phyloP scores from a whole-genome alignment of 2,888 invertebrate species.

The Agapetus fuscipes region DNA sequence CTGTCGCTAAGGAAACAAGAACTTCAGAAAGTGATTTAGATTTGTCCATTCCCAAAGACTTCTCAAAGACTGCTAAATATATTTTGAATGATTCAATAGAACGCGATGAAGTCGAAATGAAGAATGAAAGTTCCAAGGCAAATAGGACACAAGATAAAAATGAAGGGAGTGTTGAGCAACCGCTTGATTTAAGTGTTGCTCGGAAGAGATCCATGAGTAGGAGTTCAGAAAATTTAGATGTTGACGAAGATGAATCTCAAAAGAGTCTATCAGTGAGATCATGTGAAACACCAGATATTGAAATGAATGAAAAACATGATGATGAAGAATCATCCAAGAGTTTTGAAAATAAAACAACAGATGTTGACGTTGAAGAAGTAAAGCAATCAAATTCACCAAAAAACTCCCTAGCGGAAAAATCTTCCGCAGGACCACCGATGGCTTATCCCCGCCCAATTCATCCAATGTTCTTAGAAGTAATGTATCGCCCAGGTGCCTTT shows the following conservation, averaged over 20 bases:
- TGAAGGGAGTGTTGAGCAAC: slow-evolving; percentile 52
- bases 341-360: slow-evolving; percentile 43
- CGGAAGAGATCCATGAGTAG: slow-evolving; percentile 43
- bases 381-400: slow-evolving; percentile 29
- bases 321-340: slow-evolving; percentile 34
- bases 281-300: slow-evolving; percentile 40
- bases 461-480: slow-evolving; percentile 65
- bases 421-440: slow-evolving; percentile 44
- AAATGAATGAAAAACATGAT: slow-evolving; percentile 21
- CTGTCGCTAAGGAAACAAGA: background rate
- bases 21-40: background rate
- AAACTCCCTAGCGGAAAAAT: slow-evolving; percentile 28
- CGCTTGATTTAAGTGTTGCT: slow-evolving; percentile 63
- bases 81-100: no score
- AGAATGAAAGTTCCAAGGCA: no score
- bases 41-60: slow-evolving; percentile 32
- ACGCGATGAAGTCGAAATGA: slow-evolving; percentile 24
- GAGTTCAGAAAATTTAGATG: slow-evolving; percentile 31
- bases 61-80: slow-evolving; percentile 35
- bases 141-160: slow-evolving; percentile 21
- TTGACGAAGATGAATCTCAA: slow-evolving; percentile 35
- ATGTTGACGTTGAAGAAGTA: slow-evolving; percentile 45
- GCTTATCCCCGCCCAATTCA: slow-evolving; percentile 78
- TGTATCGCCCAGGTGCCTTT: slow-evolving; percentile 56
- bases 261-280: slow-evolving; percentile 35